Evolutionary conservation across 64 coral and sea anemone species (phyloP), one percentile per base, ranked within the genome.

Genomic region (Porites lutea): DNA sequence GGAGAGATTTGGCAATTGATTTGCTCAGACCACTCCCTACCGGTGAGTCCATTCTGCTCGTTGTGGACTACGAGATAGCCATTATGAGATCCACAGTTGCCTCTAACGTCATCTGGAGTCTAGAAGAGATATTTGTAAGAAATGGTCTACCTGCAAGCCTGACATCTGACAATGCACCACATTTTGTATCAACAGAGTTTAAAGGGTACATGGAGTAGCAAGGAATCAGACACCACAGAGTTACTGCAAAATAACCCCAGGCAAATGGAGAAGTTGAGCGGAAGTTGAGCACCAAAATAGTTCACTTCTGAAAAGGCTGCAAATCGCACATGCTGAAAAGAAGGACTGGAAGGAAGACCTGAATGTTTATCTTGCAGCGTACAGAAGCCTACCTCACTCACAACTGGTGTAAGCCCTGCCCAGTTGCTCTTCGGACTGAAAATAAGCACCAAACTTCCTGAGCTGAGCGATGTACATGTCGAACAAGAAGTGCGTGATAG

Each of bases 401-500:
- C 50, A 8, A 90, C 60, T 7, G 76, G 76, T 8, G 50, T 52
- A 20, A 80, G 76, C 58, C 87, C 87, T 16, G 87, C 88, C n/a
- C 45, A 79, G 23, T 14, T 72, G 14, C 66, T 83, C 8, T 83
- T 91, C 46, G 70, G 55, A 5, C 72, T 54, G 18, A 91, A 74
- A 79, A 74, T 91, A 20, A 57, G 89, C 21, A 83, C 78, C 12
- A 82, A 83, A 23, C 27, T 83, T 27, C 89, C 89, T 19, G 89
- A 91, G 48, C 52, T 90, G 13, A 46, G 80, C 22, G 64, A 71
- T 50, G 64, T 72, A 68, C 84, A 68, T 71, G 84, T 87, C 12
- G 44, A 72, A 60, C 66, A 68, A 74, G 69, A 43, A 88, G 48
- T 74, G 22, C 86, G 52, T 43, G 68, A 88, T 13, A 51, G 71